Base-by-base conservation (phyloP, 2,888 invertebrate species). In the Polylopha cassiicola region DNA sequence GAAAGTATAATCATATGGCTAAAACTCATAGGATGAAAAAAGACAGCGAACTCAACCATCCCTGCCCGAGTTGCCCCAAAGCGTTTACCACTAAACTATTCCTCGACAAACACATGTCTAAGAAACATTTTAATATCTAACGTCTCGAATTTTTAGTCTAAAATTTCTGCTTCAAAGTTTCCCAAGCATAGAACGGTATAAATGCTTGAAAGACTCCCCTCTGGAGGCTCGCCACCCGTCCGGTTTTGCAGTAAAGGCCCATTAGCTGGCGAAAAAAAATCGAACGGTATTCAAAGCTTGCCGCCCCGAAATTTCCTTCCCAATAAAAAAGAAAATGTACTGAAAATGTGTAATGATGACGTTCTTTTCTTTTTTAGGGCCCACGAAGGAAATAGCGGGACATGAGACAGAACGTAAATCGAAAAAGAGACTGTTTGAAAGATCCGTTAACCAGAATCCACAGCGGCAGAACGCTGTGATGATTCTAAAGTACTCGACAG, bases 81-180 rank as follows among this genome's bases (percentile, higher is more conserved):
- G 84, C 82, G 3, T 88, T 88, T 49, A 87, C 85, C 1, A 84
- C 85, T 1, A 87, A 87, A 54, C 58, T 87, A 43, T 87, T 87
- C 55, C 58, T 88, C 54, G 87, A 87, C 47, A 86, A 85, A 47
- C 88, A 88, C 54, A 66, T 86, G 48, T 79, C 85, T 11, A 84
- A 81, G 57, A 88, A 87, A 51, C 88, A 88, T 60, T 81, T 79
- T 28, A 84, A 80, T 51, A 60, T 60, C 15, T 73, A 50, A 15
- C 7, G 21, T 3, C 13, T 13, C n/a, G 5, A 3, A 22, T 6
- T 20, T 14, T 8, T 13, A 14, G 28, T 15, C 32, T 23, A 14
- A 38, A 1, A 8, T 7, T 11, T 27, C 3, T 16, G 6, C 5
- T 18, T n/a, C n/a, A n/a, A n/a, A n/a, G n/a, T n/a, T n/a, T n/a